phyloP scores from a whole-genome alignment of 1,140 invertebrate species.

The Zaprionus camerounensis region DNA sequence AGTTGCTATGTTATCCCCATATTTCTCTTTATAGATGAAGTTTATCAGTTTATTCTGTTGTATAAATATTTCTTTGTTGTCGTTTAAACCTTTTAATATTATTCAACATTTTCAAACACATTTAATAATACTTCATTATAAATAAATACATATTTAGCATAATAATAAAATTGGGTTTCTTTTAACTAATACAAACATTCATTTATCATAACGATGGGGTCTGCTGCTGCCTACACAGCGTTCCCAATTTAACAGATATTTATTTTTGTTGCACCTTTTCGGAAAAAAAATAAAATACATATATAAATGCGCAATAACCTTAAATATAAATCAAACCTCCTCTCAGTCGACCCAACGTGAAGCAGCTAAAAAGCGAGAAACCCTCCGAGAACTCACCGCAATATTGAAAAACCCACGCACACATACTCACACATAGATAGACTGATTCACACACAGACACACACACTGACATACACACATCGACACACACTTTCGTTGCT shows the following conservation, averaged over 20 bases:
- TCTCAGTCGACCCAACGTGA: slow-evolving; percentile 1
- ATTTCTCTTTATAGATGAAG: too few relatives aligned
- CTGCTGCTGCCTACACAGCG: not conserved
- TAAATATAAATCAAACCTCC: slow-evolving; percentile 46
- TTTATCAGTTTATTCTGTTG: not conserved
- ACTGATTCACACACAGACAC: slow-evolving; percentile 3
- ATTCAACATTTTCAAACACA: not conserved
- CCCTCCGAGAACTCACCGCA: slow-evolving; percentile 40
- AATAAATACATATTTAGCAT: not conserved
- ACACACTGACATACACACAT: not conserved
- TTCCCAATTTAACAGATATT: slow-evolving; percentile 25
- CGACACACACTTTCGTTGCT: not conserved
- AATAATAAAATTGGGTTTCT: not conserved
- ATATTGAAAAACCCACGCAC: slow-evolving; percentile 32
- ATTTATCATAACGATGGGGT: slow-evolving; percentile 33
- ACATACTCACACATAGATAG: slow-evolving; percentile 10
- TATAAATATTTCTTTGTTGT: too few relatives aligned
- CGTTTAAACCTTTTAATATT: too few relatives aligned
- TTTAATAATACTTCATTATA: not conserved
- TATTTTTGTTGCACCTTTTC: slow-evolving; percentile 26
- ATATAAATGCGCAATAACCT: slow-evolving; percentile 58
- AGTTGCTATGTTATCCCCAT: too few relatives aligned
- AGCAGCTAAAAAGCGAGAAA: slow-evolving; percentile 40
- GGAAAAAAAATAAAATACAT: slow-evolving; percentile 10
- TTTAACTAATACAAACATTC: not conserved